Evolutionary conservation across 2,797 vertebrate species (phyloP), one percentile per base, ranked within the genome.

Genomic region (Apodemus agrarius): DNA sequence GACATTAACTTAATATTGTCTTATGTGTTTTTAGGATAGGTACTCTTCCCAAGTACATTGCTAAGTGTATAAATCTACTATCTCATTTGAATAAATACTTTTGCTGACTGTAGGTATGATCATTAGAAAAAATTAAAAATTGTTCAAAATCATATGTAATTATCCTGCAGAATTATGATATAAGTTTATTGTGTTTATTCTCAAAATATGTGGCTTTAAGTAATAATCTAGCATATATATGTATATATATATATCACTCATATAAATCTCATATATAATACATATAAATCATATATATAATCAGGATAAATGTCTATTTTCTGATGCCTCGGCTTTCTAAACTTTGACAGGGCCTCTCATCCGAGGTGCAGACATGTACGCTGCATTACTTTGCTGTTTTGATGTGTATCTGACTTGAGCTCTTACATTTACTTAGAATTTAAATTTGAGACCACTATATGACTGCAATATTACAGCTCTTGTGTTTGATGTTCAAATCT

Each of bases 1-100:
- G 8, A 49, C 6, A 49, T 7, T 81, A 59, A 43, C 54, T 21
- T 12, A 49, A 69, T 22, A 0, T 12, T 76, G 54, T 83, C 17
- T n/a, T 87, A 17, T 3, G 43, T 16, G 24, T 34, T 75, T 89
- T 91, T 90, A 90, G 86, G 16, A 57, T 17, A 83, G 83, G 16
- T 40, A 81, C 34, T 40, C 81, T 94, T 79, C 80, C 11, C 13
- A 90, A 6, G 0, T 91, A 90, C 11, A 75, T 22, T 29, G 17
- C 43, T 94, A 87, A 97, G 17, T 79, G 10, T 16, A 86, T 85
- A 63, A 81, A 91, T 69, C 24, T 21, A 84, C 19, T 82, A 91
- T 84, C 26, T 63, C 1, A 11, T 80, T 24, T 80, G 31, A 88
- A 59, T 43, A 96, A 90, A 63, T 76, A 86, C 88, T 93, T 83